Conservation (phyloP, 2,113 vertebrate genomes). For the Motacilla tschutschensis region DNA sequence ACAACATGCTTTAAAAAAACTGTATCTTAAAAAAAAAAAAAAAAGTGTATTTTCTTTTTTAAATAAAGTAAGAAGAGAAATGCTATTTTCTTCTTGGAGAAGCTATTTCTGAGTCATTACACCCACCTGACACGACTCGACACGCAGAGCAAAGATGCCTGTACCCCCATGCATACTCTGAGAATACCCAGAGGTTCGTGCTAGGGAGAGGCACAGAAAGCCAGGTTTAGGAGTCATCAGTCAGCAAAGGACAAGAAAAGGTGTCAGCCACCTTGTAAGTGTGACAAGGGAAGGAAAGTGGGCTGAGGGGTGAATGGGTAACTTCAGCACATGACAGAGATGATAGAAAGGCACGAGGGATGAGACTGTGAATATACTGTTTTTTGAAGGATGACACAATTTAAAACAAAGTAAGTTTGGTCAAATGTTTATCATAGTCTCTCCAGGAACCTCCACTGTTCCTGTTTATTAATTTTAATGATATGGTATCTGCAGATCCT, state of each 20-base stretch:
- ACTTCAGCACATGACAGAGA: background rate
- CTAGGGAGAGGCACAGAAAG: background rate
- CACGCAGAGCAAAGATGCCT: background rate
- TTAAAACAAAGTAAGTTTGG: background rate
- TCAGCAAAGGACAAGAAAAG: conserved; percentile 9
- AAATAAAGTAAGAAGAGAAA: background rate
- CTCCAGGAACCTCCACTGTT: background rate
- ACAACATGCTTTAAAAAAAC: background rate
- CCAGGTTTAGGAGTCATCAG: background rate
- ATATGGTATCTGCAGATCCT: background rate
- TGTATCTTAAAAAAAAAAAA: background rate
- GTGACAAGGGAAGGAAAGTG: background rate
- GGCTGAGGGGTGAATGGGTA: background rate
- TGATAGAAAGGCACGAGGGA: background rate
- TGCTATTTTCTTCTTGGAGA: background rate
- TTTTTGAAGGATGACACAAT: conserved; percentile 7
- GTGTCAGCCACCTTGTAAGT: background rate
- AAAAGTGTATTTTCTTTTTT: background rate
- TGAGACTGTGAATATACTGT: background rate
- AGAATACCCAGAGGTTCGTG: background rate
- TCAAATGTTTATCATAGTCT: conserved; percentile 14
- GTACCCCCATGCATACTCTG: background rate
- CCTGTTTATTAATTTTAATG: conserved; percentile 37
- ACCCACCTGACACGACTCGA: background rate
- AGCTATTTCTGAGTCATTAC: background rate